Percentiles rank a stretch among this genome's conserved stretches.
phyloP scores from a whole-genome alignment of 2,797 vertebrate genomes.

The Tokudaia tokunoshimensis region DNA sequence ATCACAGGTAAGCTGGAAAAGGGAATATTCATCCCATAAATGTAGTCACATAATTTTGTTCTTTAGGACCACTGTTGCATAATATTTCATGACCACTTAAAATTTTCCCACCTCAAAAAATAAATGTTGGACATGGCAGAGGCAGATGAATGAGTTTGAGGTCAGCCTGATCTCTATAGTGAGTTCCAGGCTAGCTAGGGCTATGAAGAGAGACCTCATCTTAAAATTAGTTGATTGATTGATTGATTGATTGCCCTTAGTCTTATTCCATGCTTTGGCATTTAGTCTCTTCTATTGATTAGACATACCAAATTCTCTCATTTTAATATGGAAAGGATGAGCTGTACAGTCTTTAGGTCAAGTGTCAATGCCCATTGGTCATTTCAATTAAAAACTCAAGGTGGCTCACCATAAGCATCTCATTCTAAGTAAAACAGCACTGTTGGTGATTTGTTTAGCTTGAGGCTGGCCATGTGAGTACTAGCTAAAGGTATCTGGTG shows the following conservation, averaged over 20 bases:
- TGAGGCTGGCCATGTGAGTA: neutral
- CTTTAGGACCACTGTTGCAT: conserved; percentile 5
- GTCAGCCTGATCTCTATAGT: neutral
- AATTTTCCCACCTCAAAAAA: conserved; percentile 56
- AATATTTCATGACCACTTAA: conserved; percentile 24
- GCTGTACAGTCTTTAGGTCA: conserved; percentile 29
- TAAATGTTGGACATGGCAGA: neutral
- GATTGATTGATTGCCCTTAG: neutral
- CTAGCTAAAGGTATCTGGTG: conserved; percentile 18
- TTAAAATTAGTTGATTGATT: neutral
- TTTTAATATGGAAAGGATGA: conserved; percentile 35
- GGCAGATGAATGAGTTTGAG: neutral
- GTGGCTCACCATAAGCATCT: neutral
- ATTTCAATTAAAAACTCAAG: neutral
- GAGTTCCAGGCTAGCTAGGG: neutral
- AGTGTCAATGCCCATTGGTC: neutral
- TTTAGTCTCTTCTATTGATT: conserved; percentile 11
- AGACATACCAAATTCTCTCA: conserved; percentile 16
- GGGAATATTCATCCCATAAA: conserved; percentile 40
- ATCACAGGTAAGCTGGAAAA: conserved; percentile 89
- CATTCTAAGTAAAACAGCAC: conserved; percentile 10
- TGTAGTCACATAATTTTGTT: conserved; percentile 13
- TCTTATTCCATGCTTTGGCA: conserved; percentile 52
- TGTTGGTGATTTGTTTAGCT: conserved; percentile 27
- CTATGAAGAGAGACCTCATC: neutral